These are phyloP conservation scores for Chalcis sispes DNA, from an alignment of 2,888 invertebrate species.

Conservation along the genomic window DNA sequence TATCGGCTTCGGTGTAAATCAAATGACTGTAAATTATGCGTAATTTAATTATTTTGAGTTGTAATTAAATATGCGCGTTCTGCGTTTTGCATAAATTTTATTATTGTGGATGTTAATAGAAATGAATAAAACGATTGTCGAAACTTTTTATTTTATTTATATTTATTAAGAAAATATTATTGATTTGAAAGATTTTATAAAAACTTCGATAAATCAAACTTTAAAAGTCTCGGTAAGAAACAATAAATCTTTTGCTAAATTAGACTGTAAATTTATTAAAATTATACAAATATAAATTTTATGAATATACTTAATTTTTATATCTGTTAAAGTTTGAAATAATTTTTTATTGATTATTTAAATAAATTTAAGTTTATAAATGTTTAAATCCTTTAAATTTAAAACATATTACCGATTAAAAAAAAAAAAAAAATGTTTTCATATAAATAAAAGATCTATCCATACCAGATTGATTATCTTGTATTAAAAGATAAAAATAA, in stretches of 20 bases:
- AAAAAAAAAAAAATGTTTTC: too few relatives aligned
- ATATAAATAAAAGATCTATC: too few relatives aligned
- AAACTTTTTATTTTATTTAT: constrained; percentile 32
- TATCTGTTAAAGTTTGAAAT: too few relatives aligned
- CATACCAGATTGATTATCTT: too few relatives aligned
- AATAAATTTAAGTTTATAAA: too few relatives aligned
- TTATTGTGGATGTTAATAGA: constrained; percentile 8
- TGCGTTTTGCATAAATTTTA: not conserved
- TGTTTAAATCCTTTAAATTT: too few relatives aligned
- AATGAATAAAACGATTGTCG: not conserved
- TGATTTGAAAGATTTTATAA: constrained; percentile 18
- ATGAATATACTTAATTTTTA: too few relatives aligned
- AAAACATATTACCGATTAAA: too few relatives aligned
- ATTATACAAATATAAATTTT: not conserved
- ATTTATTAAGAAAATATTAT: constrained; percentile 14
- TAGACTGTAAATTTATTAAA: not conserved
- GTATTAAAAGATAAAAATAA: too few relatives aligned
- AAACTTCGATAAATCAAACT: constrained; percentile 39
- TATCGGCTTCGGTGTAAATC: constrained; percentile 13
- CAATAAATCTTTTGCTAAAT: constrained; percentile 29
- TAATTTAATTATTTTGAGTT: constrained; percentile 32
- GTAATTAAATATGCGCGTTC: constrained; percentile 26
- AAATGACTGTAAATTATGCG: constrained; percentile 33
- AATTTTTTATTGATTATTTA: too few relatives aligned
- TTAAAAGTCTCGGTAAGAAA: constrained; percentile 12